These are phyloP conservation scores for Oryctolagus cuniculus DNA, from an alignment of 2,113 vertebrate genomes.

Conservation along the genomic window mOryCun1.1 NC_091449.1:13420001-13420500, in stretches of 20 bases:
- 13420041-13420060: neutral
- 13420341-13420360: constrained; percentile 81
- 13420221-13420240: constrained; percentile 84
- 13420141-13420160: rapidly evolving
- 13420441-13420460: neutral
- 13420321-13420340: constrained; percentile 61
- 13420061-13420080: neutral
- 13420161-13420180: rapidly evolving
- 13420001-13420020: neutral
- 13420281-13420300: constrained; percentile 71
- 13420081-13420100: neutral
- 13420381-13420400: neutral
- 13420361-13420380: constrained; percentile 80
- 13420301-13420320: constrained; percentile 61
- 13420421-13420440: neutral
- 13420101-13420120: neutral
- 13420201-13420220: constrained; percentile 83
- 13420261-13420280: constrained; percentile 77
- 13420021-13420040: neutral
- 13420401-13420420: rapidly evolving
- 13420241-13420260: constrained; percentile 78
- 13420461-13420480: rapidly evolving
- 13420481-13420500: neutral
- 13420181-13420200: neutral
- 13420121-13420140: rapidly evolving